phyloP scores from a whole-genome alignment of 1,140 invertebrate genomes.

The Lepidurus couesii region DNA sequence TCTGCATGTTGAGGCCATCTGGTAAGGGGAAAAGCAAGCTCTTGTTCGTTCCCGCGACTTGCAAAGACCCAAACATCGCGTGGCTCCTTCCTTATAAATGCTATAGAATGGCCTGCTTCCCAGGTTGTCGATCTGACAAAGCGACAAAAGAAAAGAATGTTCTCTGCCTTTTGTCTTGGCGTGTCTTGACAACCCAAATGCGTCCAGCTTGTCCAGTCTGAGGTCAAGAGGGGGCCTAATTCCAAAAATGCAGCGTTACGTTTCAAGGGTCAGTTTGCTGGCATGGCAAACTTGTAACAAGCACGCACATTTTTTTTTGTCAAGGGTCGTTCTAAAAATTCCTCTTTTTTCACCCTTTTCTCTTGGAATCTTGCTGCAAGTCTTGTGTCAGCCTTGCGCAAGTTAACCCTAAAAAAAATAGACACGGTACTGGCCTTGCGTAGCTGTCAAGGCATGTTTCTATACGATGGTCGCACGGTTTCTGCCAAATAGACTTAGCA shows the following conservation, averaged over 20 bases:
- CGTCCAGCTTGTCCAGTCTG: neutral
- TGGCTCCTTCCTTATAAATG: neutral
- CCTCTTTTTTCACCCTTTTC: neutral
- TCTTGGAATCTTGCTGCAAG: too few relatives aligned
- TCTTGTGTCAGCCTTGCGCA: too few relatives aligned
- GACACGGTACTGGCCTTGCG: too few relatives aligned
- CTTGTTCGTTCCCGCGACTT: too few relatives aligned
- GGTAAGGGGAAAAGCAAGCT: too few relatives aligned
- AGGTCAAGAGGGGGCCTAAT: constrained; percentile 9
- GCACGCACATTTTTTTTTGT: neutral
- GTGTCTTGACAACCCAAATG: neutral
- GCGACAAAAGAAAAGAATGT: neutral
- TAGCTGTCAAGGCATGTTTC: too few relatives aligned
- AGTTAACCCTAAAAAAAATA: too few relatives aligned
- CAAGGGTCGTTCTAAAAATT: neutral
- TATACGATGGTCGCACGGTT: too few relatives aligned
- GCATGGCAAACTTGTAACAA: neutral
- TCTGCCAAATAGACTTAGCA: too few relatives aligned
- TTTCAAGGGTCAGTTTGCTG: constrained; percentile 6
- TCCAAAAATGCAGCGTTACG: neutral
- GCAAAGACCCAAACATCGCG: too few relatives aligned
- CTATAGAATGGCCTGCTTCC: neutral
- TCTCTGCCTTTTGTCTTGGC: neutral
- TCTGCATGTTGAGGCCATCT: too few relatives aligned
- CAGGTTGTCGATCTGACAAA: neutral